A percentile compares a stretch with the other conserved stretches of the same genome.
phyloP scores from a whole-genome alignment of 2,113 vertebrate species.

The Podarcis cretensis region DNA sequence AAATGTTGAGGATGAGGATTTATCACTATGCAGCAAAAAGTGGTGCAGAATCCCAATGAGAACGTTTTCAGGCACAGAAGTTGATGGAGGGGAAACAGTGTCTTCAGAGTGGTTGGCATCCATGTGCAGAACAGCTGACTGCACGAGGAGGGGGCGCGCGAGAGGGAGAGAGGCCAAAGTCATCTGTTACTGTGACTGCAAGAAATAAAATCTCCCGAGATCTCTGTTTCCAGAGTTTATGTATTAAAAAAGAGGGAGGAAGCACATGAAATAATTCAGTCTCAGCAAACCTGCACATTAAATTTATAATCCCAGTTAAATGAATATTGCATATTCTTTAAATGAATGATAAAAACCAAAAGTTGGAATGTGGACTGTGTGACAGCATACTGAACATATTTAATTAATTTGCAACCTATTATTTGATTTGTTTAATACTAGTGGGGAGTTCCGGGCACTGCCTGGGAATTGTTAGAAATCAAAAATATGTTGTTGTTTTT shows the following conservation, averaged over 20 bases:
- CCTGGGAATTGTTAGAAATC: no score
- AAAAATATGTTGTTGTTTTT: no score
- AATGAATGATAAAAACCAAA: neutral
- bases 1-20: slow-evolving; percentile 33
- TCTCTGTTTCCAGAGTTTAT: slow-evolving; percentile 24
- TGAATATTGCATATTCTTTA: neutral
- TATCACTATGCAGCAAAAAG: slow-evolving; percentile 36
- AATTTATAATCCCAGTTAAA: neutral
- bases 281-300: neutral
- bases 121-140: slow-evolving; percentile 30
- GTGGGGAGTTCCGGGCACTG: no score
- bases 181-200: neutral
- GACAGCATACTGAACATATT: neutral
- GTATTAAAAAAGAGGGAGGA: slow-evolving; percentile 1
- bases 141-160: neutral
- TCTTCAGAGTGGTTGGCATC: slow-evolving; percentile 26
- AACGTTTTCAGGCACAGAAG: slow-evolving; percentile 11
- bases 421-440: neutral
- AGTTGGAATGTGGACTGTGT: neutral
- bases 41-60: slow-evolving; percentile 28
- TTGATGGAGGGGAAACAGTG: slow-evolving; percentile 28
- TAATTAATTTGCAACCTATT: neutral
- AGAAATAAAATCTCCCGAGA: slow-evolving; percentile 27
- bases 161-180: neutral
- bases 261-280: neutral